phyloP scores from a whole-genome alignment of 2,888 invertebrate genomes.

The Parelbella ahira region DNA sequence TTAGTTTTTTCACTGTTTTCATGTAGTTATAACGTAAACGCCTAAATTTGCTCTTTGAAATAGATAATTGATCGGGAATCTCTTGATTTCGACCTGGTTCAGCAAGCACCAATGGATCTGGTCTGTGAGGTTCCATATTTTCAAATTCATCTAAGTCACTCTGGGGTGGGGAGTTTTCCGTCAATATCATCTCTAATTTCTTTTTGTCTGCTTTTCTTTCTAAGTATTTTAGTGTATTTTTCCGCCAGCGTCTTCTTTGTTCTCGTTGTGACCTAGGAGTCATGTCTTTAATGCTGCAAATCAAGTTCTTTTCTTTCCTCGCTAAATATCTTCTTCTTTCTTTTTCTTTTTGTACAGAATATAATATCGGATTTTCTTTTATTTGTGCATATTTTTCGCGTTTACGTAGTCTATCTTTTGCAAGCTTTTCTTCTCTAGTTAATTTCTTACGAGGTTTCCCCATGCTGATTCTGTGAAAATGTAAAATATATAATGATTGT shows the following conservation, averaged over 20 bases:
- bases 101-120: constrained; percentile 1
- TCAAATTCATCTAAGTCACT: constrained; percentile 3
- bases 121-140: background rate
- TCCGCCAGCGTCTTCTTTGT: constrained; percentile 14
- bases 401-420: background rate
- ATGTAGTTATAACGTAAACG: no score
- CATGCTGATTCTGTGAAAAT: background rate
- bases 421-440: background rate
- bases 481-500: background rate
- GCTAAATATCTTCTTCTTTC: background rate
- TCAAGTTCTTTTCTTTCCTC: background rate
- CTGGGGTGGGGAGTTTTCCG: background rate
- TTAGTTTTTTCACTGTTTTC: no score
- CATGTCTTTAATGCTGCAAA: constrained; percentile 3
- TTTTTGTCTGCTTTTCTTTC: background rate
- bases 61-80: background rate
- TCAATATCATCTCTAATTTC: constrained; percentile 2
- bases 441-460: background rate
- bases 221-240: constrained; percentile 9
- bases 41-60: no score
- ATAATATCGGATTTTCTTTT: constrained; percentile 10
- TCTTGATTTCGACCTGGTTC: background rate
- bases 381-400: constrained; percentile 8
- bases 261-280: constrained; percentile 8
- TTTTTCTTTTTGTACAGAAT: constrained; percentile 17